Base-by-base conservation (phyloP, 1,140 invertebrate genomes). In the Euborellia annulipes region DNA sequence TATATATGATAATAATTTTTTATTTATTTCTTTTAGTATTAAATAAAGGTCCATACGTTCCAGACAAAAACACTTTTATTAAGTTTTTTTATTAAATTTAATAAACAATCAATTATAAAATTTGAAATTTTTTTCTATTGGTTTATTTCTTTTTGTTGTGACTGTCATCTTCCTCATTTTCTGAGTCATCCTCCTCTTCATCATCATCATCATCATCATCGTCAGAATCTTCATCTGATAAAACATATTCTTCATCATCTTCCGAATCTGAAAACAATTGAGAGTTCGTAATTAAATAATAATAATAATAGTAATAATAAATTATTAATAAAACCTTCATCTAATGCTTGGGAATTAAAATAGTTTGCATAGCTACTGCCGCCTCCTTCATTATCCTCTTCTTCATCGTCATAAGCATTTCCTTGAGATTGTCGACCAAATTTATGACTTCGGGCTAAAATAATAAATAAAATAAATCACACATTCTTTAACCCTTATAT, bases 341-440 rank as follows among this genome's bases (percentile, higher is more conserved):
- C 47, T 44, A 41, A 54, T 49, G 11, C 57, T 52, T 23, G 42
- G 19, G 48, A 59, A 42, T 51, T 56, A 44, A 54, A 43, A 16
- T 50, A 40, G 14, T 47, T 42, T 14, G 36, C 36, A 11, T 46
- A 47, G 8, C 55, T 58, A 53, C 55, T 54, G 41, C 55, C 53
- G 48, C 39, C 62, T 41, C 54, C 58, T 46, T 59, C 69, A 54
- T 69, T 70, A 54, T 70, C 68, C 53, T 76, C 72, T 52, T 78
- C 75, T 51, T 74, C 70, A 40, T 72, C 69, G 47, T 66, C 61
- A 46, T 67, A 63, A 36, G 57, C 60, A 17, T 55, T 58, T n/a
- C 67, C 68, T 55, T 77, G 73, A 55, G 73, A 76, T 66, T 87
- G 84, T 32, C 85, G 71, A 3, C 85, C 85, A 70, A 82, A 88